Conservation (phyloP, 2,888 invertebrate genomes). For the Mesopsocus fuscifrons region DNA sequence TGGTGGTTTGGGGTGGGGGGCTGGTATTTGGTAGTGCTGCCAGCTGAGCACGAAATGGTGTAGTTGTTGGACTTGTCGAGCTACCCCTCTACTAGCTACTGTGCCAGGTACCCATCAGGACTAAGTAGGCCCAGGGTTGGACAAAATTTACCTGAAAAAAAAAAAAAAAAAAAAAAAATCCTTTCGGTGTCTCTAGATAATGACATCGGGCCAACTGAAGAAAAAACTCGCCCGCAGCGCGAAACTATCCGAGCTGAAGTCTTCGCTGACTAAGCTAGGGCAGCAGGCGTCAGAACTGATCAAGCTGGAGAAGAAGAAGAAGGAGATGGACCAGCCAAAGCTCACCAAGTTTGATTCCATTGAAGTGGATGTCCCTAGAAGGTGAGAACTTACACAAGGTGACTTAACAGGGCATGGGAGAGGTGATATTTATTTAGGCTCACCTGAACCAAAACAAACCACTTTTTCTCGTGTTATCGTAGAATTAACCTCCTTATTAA, state of each 20-base stretch:
- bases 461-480: constrained; percentile 34
- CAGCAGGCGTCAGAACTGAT: constrained; percentile 41
- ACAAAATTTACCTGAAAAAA: neutral
- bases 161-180: neutral
- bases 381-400: constrained; percentile 28
- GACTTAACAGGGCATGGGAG: constrained; percentile 12
- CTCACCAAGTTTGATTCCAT: constrained; percentile 52
- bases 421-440: constrained; percentile 12
- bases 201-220: constrained; percentile 52
- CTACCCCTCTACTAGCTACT: no score
- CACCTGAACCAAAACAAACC: neutral
- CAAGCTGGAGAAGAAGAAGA: constrained; percentile 22
- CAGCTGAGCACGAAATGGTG: no score
- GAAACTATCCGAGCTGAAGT: constrained; percentile 47
- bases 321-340: constrained; percentile 24
- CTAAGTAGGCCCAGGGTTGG: no score
- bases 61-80: no score
- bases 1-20: no score
- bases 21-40: no score
- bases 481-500: no score
- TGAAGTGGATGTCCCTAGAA: constrained; percentile 53
- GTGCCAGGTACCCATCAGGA: no score
- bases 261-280: constrained; percentile 43
- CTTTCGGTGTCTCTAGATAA: no score
- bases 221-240: constrained; percentile 45